phyloP scores from a whole-genome alignment of 2,797 vertebrate species.

The Selene dorsalis region DNA sequence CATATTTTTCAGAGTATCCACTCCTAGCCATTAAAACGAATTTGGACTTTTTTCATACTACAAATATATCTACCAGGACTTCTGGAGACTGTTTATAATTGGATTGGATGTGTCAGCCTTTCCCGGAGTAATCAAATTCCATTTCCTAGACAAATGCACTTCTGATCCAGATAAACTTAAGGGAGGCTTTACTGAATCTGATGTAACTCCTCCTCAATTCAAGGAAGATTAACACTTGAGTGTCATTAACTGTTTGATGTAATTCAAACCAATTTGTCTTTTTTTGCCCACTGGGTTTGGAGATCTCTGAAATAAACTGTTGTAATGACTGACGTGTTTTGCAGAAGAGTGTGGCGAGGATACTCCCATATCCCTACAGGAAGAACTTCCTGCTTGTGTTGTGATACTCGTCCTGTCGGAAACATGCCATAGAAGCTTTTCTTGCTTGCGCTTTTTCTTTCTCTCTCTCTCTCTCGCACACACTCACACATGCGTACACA shows the following conservation, averaged over 20 bases:
- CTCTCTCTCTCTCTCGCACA: background rate
- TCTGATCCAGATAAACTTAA: constrained; percentile 46
- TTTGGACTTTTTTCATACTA: background rate
- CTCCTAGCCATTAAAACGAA: background rate
- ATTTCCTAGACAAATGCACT: constrained; percentile 38
- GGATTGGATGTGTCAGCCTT: constrained; percentile 30
- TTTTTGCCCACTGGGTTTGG: background rate
- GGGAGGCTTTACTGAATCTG: constrained; percentile 34
- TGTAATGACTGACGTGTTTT: constrained; percentile 36
- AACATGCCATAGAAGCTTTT: constrained; percentile 41
- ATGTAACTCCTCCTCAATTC: constrained; percentile 15
- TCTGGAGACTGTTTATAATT: background rate
- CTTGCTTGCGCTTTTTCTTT: constrained; percentile 21
- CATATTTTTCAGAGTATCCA: background rate
- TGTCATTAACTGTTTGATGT: constrained; percentile 11
- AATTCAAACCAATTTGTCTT: constrained; percentile 1
- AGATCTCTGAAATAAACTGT: background rate
- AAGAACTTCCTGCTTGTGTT: constrained; percentile 76
- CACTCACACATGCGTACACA: constrained; percentile 16
- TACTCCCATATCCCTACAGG: constrained; percentile 69
- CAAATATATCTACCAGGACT: background rate
- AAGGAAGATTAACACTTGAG: constrained; percentile 25
- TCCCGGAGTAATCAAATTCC: constrained; percentile 38
- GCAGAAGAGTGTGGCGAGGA: constrained; percentile 10
- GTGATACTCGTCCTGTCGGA: constrained; percentile 49